These are phyloP conservation scores for Enteromius anoplus DNA, from an alignment of 2,797 vertebrate genomes.

Conservation along the genomic window DNA sequence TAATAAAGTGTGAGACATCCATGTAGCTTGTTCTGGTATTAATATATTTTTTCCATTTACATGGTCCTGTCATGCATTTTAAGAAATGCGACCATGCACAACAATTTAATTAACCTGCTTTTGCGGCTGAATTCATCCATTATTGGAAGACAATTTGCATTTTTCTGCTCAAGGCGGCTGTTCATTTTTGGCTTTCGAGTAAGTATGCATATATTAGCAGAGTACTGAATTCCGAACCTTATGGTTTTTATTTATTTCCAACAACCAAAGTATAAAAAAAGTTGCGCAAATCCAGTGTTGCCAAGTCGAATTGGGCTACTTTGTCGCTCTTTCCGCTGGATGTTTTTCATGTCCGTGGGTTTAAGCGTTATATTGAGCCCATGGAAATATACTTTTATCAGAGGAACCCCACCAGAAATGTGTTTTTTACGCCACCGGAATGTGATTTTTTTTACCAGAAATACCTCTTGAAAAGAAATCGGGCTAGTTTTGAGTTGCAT, in stretches of 20 bases:
- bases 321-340: no score
- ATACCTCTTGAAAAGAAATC: no score
- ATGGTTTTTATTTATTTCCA: slow-evolving; percentile 16
- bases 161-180: slow-evolving; percentile 64
- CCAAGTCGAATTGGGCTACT: no score
- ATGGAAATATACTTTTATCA: no score
- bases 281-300: no score
- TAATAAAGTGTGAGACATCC: slow-evolving; percentile 43
- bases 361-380: no score
- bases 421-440: no score
- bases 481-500: no score
- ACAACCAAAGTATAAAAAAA: no score
- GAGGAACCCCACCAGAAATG: no score
- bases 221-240: slow-evolving; percentile 37
- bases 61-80: slow-evolving; percentile 69
- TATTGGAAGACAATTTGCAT: slow-evolving; percentile 71
- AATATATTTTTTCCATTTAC: slow-evolving; percentile 45
- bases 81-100: slow-evolving; percentile 67
- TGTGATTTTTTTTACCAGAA: no score
- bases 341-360: no score
- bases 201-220: slow-evolving; percentile 65
- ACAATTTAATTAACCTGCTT: slow-evolving; percentile 71
- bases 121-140: slow-evolving; percentile 62
- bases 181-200: slow-evolving; percentile 64
- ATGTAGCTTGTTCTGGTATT: slow-evolving; percentile 36